Evolutionary conservation across 2,113 vertebrate species (phyloP), one percentile per base, ranked within the genome.

Genomic region (Peromyscus leucopus): DNA sequence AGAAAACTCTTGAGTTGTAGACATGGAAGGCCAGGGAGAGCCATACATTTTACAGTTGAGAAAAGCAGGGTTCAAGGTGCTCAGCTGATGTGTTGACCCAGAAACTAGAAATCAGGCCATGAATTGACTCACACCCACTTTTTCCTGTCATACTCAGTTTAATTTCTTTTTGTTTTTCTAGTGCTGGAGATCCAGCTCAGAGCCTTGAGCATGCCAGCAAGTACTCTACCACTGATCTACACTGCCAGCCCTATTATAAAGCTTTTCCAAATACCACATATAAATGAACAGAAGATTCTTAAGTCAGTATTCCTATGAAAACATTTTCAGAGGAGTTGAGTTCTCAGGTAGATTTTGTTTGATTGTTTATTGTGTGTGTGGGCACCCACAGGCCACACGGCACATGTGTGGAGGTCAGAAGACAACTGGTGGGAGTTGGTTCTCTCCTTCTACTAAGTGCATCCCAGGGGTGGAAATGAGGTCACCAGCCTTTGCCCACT

Each of bases 261-360:
- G 39, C 36, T 48, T 91, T 46, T 78, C n/a, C 92, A 92, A 67
- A 82, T 19, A 69, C 6, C 76, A 67, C 8, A 36, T 51, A 48
- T 79, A 91, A 51, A n/a, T 82, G 83, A 88, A 94, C 17, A 39
- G 6, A 89, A 89, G 51, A 46, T 85, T 48, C 24, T 51, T 7
- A 84, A 65, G 7, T 59, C 39, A 83, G 75, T 63, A 88, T 24
- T 42, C 28, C 51, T 88, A 48, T 39, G 42, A 46, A 39, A 59
- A n/a, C 2, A 28, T 88, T 80, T 96, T 71, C 93, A 90, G 6
- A 63, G 63, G 19, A 95, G 12, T 33, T 33, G 79, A 94, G 59
- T 61, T 90, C 79, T 96, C n/a, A 76, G 57, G 59, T 19, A 10
- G 59, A 84, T 42, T 82, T 82, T 57, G 17, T 82, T 85, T 85